phyloP scores from a whole-genome alignment of 2,113 vertebrate genomes.

The Paradoxurus hermaphroditus region DNA sequence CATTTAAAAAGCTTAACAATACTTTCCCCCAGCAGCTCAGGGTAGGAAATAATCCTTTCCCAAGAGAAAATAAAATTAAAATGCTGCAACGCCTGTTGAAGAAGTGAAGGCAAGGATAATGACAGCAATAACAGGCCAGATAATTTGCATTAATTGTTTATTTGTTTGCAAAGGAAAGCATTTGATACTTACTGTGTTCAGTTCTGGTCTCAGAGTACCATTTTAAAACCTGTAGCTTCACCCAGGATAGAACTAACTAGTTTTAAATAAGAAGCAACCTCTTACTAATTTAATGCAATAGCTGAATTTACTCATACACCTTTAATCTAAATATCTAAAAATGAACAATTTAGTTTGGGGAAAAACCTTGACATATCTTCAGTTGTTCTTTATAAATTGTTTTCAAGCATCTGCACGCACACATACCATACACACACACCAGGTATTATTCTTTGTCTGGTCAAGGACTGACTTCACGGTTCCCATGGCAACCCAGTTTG shows the following conservation, averaged over 20 bases:
- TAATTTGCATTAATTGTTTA: slow-evolving; percentile 66
- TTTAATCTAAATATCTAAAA: slow-evolving; percentile 47
- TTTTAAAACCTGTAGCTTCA: slow-evolving; percentile 33
- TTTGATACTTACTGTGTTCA: slow-evolving; percentile 13
- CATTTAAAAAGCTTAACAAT: slow-evolving; percentile 67
- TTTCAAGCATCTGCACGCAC: background rate
- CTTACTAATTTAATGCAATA: background rate
- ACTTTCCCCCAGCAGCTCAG: slow-evolving; percentile 15
- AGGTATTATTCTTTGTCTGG: slow-evolving; percentile 76
- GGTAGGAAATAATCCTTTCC: slow-evolving; percentile 57
- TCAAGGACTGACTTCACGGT: slow-evolving; percentile 83
- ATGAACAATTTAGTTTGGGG: background rate
- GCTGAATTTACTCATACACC: slow-evolving; percentile 25
- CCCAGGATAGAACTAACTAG: background rate
- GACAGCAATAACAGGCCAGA: slow-evolving; percentile 46
- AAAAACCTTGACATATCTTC: slow-evolving; percentile 35
- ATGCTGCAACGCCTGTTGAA: background rate
- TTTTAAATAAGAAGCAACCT: background rate
- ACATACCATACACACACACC: slow-evolving; percentile 14
- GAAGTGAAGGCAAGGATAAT: slow-evolving; percentile 52
- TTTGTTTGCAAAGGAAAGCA: slow-evolving; percentile 45
- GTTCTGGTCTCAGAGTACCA: background rate
- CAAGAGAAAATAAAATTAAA: slow-evolving; percentile 67
- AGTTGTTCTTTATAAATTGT: slow-evolving; percentile 40
- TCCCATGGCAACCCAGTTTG: slow-evolving; percentile 83